Conservation (phyloP, 1,140 invertebrate species). For the Pachyrhynchus sulphureomaculatus region DNA sequence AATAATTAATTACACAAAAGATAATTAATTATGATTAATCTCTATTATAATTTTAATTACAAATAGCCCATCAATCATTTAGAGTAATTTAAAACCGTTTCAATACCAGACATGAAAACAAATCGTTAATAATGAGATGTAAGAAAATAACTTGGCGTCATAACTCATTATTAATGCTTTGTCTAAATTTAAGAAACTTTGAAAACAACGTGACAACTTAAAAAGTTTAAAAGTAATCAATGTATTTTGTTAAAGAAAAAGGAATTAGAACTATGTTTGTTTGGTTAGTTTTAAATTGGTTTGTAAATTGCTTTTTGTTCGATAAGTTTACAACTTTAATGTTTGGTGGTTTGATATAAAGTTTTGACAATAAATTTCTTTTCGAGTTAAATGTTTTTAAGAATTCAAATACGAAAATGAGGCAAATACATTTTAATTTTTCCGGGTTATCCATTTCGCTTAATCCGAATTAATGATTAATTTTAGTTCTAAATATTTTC, state of each 20-base stretch:
- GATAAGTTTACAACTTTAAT: too few species aligned
- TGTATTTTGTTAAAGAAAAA: not conserved
- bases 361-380: too few species aligned
- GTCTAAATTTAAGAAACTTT: not conserved
- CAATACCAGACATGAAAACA: conserved; percentile 14
- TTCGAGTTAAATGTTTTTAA: too few species aligned
- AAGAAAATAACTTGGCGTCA: conserved; percentile 13
- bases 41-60: not conserved
- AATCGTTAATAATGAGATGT: conserved; percentile 9
- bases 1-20: too few species aligned
- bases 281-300: not conserved
- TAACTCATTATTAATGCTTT: conserved; percentile 14
- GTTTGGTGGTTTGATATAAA: too few species aligned
- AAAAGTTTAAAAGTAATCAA: not conserved
- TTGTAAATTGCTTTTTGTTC: not conserved
- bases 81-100: conserved; percentile 5
- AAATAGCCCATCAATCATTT: conserved; percentile 3
- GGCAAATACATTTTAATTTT: too few species aligned
- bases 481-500: too few species aligned
- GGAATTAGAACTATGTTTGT: not conserved
- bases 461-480: too few species aligned
- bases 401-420: too few species aligned
- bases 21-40: conserved; percentile 1
- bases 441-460: too few species aligned
- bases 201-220: conserved; percentile 5